Evolutionary conservation across 2,113 vertebrate genomes (phyloP).

Genomic region (Machaerirhynchus nigripectus): DNA sequence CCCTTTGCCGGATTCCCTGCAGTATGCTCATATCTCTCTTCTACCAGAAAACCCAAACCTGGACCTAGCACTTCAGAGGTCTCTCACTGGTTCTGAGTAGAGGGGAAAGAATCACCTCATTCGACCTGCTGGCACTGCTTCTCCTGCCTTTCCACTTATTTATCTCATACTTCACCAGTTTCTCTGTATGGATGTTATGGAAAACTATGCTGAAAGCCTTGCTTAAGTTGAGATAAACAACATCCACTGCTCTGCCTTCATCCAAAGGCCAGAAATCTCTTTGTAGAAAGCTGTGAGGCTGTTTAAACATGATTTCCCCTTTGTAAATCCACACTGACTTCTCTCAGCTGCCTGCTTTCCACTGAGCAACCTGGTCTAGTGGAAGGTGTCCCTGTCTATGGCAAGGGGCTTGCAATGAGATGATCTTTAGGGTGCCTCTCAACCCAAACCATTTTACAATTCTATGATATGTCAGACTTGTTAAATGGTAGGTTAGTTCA

Average conservation of each 20-base stretch:
- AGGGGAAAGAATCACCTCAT: neutral
- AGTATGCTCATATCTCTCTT: neutral
- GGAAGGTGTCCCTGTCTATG: neutral
- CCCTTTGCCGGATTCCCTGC: neutral
- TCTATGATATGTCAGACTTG: neutral
- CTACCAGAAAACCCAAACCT: neutral
- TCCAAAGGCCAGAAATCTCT: neutral
- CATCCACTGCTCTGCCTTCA: neutral
- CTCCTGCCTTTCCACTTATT: neutral
- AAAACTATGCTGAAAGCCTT: neutral
- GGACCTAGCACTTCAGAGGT: neutral
- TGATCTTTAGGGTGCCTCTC: neutral
- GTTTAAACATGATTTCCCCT: neutral
- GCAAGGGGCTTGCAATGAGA: no score
- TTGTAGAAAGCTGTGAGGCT: neutral
- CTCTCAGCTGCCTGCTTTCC: neutral
- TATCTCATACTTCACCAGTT: neutral
- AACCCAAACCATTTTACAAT: neutral
- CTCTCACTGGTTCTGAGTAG: neutral
- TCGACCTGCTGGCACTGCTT: neutral
- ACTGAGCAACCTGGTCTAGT: neutral
- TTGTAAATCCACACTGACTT: neutral
- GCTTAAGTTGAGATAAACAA: neutral
- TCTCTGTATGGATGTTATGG: fast-evolving
- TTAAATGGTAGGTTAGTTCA: neutral